phyloP scores from a whole-genome alignment of 1,140 invertebrate species.

The Ceratosolen solmsi region DNA sequence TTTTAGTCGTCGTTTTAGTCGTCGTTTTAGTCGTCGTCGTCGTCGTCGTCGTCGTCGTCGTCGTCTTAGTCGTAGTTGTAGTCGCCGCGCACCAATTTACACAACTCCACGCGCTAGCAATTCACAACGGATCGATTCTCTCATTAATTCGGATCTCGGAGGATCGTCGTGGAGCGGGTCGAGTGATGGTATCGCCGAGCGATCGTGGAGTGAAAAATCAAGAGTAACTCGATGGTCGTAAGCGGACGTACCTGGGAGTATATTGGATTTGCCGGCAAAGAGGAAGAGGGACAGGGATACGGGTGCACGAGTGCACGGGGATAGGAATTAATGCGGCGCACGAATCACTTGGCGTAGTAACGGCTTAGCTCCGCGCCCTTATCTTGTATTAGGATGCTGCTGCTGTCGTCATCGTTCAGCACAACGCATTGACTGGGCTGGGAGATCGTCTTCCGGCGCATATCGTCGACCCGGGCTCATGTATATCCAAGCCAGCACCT shows the following conservation, averaged over 20 bases:
- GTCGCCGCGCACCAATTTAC: constrained; percentile 52
- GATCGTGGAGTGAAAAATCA: too few species aligned
- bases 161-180: too few species aligned
- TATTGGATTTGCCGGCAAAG: background rate
- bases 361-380: background rate
- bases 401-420: constrained; percentile 14
- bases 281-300: constrained; percentile 2
- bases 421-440: background rate
- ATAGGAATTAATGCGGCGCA: background rate
- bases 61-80: too few species aligned
- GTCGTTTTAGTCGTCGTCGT: too few species aligned
- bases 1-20: too few species aligned
- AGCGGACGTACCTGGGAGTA: background rate
- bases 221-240: background rate
- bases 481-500: background rate
- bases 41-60: too few species aligned
- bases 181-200: background rate
- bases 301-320: background rate
- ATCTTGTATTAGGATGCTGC: constrained; percentile 36
- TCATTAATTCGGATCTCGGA: background rate
- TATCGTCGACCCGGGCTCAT: constrained; percentile 22
- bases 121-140: background rate
- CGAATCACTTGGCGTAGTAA: background rate
- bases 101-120: constrained; percentile 35
- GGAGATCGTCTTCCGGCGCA: constrained; percentile 39